phyloP scores from a whole-genome alignment of 2,113 vertebrate genomes.

The Turdus rufiventris region DNA sequence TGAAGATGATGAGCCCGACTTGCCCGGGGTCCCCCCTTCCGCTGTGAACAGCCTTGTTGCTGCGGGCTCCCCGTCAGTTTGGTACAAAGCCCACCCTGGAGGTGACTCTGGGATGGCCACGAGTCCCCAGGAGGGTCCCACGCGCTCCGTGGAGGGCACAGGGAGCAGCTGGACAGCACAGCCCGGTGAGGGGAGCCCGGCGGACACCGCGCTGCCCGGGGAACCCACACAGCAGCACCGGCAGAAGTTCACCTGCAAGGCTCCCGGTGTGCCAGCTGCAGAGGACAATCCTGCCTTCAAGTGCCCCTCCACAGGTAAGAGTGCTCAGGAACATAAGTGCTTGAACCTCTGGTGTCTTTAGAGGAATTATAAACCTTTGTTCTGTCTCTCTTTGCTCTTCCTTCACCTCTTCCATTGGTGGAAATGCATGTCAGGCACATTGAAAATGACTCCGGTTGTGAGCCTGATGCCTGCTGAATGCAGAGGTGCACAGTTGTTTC shows the following conservation, averaged over 20 bases:
- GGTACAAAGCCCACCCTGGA: constrained; percentile 52
- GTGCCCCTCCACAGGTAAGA: constrained; percentile 78
- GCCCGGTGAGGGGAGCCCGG: constrained; percentile 49
- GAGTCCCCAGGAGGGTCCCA: not conserved
- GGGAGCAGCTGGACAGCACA: constrained; percentile 8
- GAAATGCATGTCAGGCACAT: not conserved
- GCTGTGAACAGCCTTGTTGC: constrained; percentile 4
- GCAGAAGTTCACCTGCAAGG: constrained; percentile 73
- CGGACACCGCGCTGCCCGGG: constrained; percentile 59
- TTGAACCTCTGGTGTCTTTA: not conserved
- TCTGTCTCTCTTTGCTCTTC: not conserved
- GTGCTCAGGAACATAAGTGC: not conserved
- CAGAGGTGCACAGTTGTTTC: not conserved
- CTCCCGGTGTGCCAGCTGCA: not conserved
- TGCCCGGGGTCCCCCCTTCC: not conserved
- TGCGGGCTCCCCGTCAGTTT: not conserved
- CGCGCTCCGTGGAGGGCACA: not conserved
- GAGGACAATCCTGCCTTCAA: constrained; percentile 74
- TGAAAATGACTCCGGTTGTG: not conserved
- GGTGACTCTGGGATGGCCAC: not conserved
- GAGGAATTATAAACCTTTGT: not conserved
- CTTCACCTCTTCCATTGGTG: not conserved
- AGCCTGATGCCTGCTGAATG: not conserved
- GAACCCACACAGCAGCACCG: constrained; percentile 73
- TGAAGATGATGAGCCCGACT: constrained; percentile 84